These are phyloP conservation scores for Ranitomeya imitator DNA, from an alignment of 2,113 vertebrate species.

Conservation along the genomic window DNA sequence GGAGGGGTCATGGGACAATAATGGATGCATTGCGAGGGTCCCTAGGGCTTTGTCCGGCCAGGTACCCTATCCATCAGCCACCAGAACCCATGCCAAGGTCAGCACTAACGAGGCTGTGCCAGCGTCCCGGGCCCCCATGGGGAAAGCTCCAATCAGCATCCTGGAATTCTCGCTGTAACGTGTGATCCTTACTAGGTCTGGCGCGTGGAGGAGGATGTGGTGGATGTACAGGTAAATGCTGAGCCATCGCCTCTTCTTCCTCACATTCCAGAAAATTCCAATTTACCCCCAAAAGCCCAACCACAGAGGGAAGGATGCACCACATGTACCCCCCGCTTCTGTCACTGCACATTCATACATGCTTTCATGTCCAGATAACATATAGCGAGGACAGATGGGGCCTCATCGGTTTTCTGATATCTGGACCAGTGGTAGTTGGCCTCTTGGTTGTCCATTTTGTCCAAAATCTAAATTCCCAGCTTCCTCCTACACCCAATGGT, in stretches of 20 bases:
- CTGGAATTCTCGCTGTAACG: background rate
- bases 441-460: no score
- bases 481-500: no score
- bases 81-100: constrained; percentile 87
- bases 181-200: constrained; percentile 59
- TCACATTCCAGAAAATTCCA: background rate
- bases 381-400: no score
- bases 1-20: constrained; percentile 85
- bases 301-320: no score
- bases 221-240: background rate
- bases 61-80: constrained; percentile 92
- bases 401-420: no score
- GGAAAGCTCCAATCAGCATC: constrained; percentile 61
- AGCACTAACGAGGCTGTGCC: constrained; percentile 92
- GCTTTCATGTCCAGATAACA: no score
- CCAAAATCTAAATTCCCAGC: no score
- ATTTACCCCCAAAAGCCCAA: no score
- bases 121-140: constrained; percentile 72
- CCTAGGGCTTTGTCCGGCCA: constrained; percentile 86
- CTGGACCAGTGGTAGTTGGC: no score
- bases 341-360: no score
- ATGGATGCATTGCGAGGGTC: constrained; percentile 88
- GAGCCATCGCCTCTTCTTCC: background rate
- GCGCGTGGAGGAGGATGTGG: constrained; percentile 47
- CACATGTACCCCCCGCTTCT: no score